These are phyloP conservation scores for Artibeus lituratus DNA, from an alignment of 2,797 vertebrate genomes.

Conservation along the genomic window DNA sequence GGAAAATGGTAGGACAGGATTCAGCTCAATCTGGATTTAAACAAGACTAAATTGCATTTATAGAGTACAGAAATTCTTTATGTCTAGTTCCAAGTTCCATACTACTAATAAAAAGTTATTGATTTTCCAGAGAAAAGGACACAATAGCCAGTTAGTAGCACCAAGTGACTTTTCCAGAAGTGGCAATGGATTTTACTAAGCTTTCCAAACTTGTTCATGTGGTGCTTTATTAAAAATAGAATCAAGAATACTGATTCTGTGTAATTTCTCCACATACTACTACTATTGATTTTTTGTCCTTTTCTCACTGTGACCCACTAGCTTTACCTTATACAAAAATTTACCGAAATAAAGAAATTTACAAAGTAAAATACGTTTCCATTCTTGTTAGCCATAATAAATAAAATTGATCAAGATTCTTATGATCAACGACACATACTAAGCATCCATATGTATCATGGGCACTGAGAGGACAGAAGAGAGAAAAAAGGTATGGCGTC, in stretches of 20 bases:
- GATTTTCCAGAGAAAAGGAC: conserved; percentile 1
- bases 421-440: neutral
- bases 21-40: neutral
- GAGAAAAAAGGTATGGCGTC: accelerated
- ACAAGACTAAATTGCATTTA: neutral
- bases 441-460: neutral
- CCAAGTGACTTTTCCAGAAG: neutral
- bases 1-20: neutral
- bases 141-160: neutral
- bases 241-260: neutral
- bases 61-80: neutral
- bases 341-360: neutral
- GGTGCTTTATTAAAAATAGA: neutral
- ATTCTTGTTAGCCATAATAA: neutral
- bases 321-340: neutral
- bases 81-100: neutral
- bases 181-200: neutral
- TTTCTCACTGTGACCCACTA: neutral
- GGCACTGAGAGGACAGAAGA: neutral
- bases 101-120: neutral
- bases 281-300: neutral
- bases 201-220: neutral
- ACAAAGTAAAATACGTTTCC: neutral
- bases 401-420: neutral
- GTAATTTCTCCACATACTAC: neutral